These are phyloP conservation scores for Macrophya annulata DNA, from an alignment of 2,888 invertebrate genomes.

Conservation along the genomic window DNA sequence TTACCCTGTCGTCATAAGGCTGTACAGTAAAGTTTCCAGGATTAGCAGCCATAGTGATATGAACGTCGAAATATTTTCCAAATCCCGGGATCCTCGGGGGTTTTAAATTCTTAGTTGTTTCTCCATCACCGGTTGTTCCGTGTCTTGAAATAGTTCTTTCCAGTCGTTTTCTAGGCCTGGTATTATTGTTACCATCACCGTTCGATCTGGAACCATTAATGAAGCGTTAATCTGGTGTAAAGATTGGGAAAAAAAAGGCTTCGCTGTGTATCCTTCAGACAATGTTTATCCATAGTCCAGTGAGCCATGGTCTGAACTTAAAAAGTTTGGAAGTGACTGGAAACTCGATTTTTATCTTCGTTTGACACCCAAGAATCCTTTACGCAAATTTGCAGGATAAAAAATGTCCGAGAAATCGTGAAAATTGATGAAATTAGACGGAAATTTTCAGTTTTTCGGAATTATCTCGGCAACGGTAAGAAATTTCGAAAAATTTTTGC, in stretches of 20 bases:
- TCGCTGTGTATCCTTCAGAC: not conserved
- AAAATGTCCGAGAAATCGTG: too few species aligned
- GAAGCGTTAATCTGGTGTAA: not conserved
- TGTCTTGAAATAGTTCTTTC: constrained; percentile 64
- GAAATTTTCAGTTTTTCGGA: too few species aligned
- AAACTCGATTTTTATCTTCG: too few species aligned
- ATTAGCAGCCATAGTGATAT: constrained; percentile 88
- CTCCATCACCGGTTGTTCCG: constrained; percentile 48
- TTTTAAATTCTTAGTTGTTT: constrained; percentile 72
- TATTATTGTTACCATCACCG: constrained; percentile 59
- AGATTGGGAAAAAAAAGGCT: not conserved
- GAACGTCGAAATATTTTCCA: constrained; percentile 86
- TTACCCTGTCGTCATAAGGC: constrained; percentile 64
- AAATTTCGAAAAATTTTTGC: too few species aligned
- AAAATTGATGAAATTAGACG: too few species aligned
- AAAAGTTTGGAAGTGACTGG: too few species aligned
- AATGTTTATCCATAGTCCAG: not conserved
- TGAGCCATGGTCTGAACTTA: too few species aligned
- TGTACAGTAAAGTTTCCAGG: constrained; percentile 87
- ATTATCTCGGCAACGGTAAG: too few species aligned
- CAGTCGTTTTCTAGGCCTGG: constrained; percentile 63
- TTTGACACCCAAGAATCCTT: too few species aligned
- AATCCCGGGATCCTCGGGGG: constrained; percentile 79
- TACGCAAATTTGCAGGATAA: too few species aligned
- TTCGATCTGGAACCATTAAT: constrained; percentile 68